phyloP scores from a whole-genome alignment of 1,140 invertebrate genomes.

The Mactra quadrangularis region DNA sequence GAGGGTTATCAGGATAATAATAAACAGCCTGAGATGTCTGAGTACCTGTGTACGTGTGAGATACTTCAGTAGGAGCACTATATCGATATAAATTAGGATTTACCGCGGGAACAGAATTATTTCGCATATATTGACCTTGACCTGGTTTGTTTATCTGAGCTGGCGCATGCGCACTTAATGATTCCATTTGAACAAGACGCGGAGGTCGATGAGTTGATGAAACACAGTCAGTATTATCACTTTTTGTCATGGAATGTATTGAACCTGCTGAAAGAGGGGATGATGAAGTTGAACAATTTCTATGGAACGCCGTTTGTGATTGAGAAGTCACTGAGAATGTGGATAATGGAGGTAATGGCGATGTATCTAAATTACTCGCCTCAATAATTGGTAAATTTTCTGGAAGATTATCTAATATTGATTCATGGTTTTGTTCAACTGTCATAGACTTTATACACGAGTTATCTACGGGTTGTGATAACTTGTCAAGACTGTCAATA shows the following conservation, averaged over 20 bases:
- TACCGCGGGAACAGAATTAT: conserved; percentile 5
- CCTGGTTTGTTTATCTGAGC: background rate
- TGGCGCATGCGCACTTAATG: background rate
- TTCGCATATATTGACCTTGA: conserved; percentile 12
- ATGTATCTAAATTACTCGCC: conserved; percentile 8
- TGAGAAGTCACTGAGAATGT: background rate
- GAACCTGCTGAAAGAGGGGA: background rate
- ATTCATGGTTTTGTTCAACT: conserved; percentile 40
- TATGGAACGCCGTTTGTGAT: background rate
- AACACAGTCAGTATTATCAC: too few species aligned
- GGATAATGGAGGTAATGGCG: conserved; percentile 11
- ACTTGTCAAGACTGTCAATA: background rate
- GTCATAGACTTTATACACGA: background rate
- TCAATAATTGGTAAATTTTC: conserved; percentile 30
- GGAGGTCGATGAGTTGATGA: background rate
- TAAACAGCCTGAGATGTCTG: background rate
- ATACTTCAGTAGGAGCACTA: background rate
- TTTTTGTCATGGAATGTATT: too few species aligned
- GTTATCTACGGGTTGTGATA: background rate
- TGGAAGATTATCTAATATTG: conserved; percentile 26
- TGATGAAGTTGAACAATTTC: background rate
- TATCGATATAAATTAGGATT: conserved; percentile 16
- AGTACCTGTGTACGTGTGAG: background rate
- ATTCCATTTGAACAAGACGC: background rate
- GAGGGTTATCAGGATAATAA: conserved; percentile 16